Evolutionary conservation across 92 coral and sea anemone genomes (phyloP).

Genomic region (Paragorgia papillata): DNA sequence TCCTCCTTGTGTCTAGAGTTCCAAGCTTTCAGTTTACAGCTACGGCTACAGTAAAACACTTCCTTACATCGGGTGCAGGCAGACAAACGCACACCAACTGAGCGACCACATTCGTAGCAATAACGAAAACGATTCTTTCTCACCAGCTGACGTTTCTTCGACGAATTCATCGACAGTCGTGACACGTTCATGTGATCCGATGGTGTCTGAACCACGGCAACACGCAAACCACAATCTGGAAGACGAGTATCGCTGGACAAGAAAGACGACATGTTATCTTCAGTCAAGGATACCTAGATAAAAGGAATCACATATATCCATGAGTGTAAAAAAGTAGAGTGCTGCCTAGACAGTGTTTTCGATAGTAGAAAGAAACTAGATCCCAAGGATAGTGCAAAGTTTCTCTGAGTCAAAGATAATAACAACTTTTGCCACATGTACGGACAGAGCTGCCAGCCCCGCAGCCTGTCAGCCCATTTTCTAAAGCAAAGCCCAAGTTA

Average conservation of each 20-base stretch:
- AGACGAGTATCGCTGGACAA: constrained; percentile 31
- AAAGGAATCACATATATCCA: not conserved
- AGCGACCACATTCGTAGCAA: constrained; percentile 99
- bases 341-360: no score
- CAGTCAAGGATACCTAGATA: constrained; percentile 15
- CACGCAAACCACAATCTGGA: constrained; percentile 88
- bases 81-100: constrained; percentile 91
- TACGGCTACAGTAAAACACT: constrained; percentile 94
- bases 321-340: no score
- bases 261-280: constrained; percentile 9
- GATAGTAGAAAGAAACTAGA: no score
- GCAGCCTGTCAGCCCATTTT: no score
- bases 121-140: constrained; percentile 99
- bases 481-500: no score
- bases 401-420: no score
- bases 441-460: no score
- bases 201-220: constrained; percentile 84
- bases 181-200: constrained; percentile 94
- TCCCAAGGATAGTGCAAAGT: no score
- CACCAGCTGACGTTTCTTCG: constrained; percentile 82
- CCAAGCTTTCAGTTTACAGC: constrained; percentile 97
- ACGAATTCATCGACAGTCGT: constrained; percentile 86
- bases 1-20: constrained; percentile 93
- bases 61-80: constrained; percentile 98
- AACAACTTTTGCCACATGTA: no score